Base-by-base conservation (phyloP, 2,888 invertebrate genomes). In the Acholoe squamosa region DNA sequence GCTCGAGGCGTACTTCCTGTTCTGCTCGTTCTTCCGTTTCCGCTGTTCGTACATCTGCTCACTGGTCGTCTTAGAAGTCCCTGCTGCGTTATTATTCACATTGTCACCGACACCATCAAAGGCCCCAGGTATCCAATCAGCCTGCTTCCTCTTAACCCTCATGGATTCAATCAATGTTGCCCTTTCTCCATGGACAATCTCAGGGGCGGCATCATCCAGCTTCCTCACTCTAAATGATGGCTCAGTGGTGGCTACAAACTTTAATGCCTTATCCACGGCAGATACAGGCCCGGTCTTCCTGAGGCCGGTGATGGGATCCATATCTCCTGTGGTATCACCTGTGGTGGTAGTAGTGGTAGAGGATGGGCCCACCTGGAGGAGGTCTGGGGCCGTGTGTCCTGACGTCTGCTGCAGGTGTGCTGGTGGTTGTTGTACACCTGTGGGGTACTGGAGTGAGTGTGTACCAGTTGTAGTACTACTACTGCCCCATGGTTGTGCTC, bases 221-320 rank as follows among this genome's bases (percentile, higher is more conserved):
- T 56, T 51, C 56, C 67, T 84, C 52, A 91, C 91, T 86, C 84
- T 61, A 34, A 80, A 90, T 25, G 22, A 28, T 28, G 61, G 56
- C 76, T 91, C 91, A 0, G 91, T 89, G 5, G 28, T 51, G 31
- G 34, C 84, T 25, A 90, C 86, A 76, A 91, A 91, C 31, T 54
- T 25, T 28, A 90, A n/a, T 25, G 91, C 91, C 76, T 90, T 91
- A 71, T 89, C 91, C 43, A 91, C 54, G 33, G 91, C 84, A 12
- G 89, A 33, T 33, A 86, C 54, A 31, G 56, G 84, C 25, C 89
- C 88, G 5, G 91, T 91, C 71, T 86, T 84, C 43, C 88, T 31
- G 1, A 91, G 90, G 5, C 91, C 91, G 0, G 91, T 91, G 43
- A 86, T 71, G 54, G 90, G 91, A 67, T 91, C 91, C 91, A 91